Base-by-base conservation (phyloP, 2,888 invertebrate species). In the Diaphora mendica region DNA sequence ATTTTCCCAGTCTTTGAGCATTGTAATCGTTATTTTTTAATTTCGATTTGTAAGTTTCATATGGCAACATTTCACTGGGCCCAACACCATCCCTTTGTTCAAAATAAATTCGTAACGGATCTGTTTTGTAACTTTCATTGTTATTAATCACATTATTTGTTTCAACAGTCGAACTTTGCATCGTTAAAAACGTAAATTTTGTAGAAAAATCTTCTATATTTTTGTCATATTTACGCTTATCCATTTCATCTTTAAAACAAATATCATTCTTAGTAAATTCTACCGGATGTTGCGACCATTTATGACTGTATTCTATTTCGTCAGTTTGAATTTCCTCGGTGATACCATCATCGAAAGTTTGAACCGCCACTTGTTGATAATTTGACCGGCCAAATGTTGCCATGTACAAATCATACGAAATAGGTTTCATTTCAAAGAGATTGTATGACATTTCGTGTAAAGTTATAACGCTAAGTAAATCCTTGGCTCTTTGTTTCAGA, bases 381-480 rank as follows among this genome's bases (percentile, higher is more conserved):
- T 96, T 95, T 0, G 89, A 87, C 70, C 93, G 85, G 0, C 95
- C 95, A 77, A 93, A 95, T 77, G 93, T 94, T 81, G 92, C 90
- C 93, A 95, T 96, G 39, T 91, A 96, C 69, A 94, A 83, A 71
- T 96, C 95, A 76, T 96, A 96, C 0, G 95, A 92, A 79, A 96
- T 94, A 0, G 96, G 95, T 84, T 94, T 91, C 93, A 96, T 94
- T 91, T 96, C 95, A 64, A 92, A 95, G 3, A 96, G 83, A 1
- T 86, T 87, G 75, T 92, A 95, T 0, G 93, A 89, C 90, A 96
- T 94, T 89, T 94, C 92, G 48, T 96, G 95, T 13, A 96, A 82
- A 74, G 92, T 92, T 78, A 96, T 93, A 85, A 96, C 92, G 77
- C 88, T 90, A 1, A 95, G 85, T 30, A 96, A 87, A 78, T 96